phyloP scores from a whole-genome alignment of 2,888 invertebrate species.

The Tipula unca region DNA sequence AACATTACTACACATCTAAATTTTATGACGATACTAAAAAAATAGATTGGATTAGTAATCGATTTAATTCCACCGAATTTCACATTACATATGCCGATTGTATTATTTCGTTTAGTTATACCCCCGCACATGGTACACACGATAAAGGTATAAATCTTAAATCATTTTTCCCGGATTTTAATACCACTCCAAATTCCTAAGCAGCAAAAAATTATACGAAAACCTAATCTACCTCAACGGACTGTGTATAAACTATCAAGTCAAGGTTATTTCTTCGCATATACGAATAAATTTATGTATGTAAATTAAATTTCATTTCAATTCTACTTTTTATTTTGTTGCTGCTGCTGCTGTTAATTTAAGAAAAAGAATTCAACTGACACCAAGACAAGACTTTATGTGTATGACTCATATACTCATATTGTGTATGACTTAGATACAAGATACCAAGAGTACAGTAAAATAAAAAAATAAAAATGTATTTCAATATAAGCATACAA shows the following conservation, averaged over 20 bases:
- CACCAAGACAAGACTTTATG: background rate
- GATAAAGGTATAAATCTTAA: background rate
- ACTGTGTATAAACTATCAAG: background rate
- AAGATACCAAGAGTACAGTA: background rate
- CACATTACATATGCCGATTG: background rate
- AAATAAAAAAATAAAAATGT: background rate
- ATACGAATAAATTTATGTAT: background rate
- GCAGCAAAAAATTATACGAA: background rate
- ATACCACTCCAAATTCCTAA: background rate
- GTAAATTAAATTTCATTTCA: background rate
- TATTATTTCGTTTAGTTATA: background rate
- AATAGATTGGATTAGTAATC: background rate
- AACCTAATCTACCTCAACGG: background rate
- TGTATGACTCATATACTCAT: background rate
- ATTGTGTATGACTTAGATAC: background rate
- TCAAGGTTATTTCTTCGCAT: background rate
- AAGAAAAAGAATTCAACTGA: background rate
- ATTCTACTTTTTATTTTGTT: background rate
- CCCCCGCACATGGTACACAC: background rate
- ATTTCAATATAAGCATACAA: background rate
- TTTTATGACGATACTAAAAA: background rate
- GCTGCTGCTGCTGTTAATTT: background rate
- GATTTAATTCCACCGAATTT: background rate
- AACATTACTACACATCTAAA: background rate
- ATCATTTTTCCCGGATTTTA: background rate